Evolutionary conservation across 2,888 invertebrate genomes (phyloP), one percentile per base, ranked within the genome.

Genomic region (Lingula anatina): DNA sequence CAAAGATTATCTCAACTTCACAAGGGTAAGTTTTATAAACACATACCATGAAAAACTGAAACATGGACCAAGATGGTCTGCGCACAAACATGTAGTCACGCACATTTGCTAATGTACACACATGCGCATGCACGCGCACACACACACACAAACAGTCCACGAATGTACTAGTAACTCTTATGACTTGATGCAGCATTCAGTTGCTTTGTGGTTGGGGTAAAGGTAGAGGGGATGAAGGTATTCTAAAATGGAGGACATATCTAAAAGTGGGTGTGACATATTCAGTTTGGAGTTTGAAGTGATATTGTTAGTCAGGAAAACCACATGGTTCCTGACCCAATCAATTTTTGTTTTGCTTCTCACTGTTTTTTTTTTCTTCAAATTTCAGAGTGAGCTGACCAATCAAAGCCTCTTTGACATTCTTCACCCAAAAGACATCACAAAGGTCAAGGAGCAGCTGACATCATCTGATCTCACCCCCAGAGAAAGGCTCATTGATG

Each of bases 331-430:
- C n/a, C n/a, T n/a, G n/a, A n/a, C n/a, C n/a, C n/a, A n/a, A n/a
- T n/a, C n/a, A n/a, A 21, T 35, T 35, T 44, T 44, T 44, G 31
- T 44, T 28, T 44, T 44, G 31, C 35, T 23, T 31, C 21, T 31
- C 20, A 27, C 31, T 35, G 31, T 31, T 21, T 25, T 36, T 41
- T 15, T 42, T 55, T n/a, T n/a, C n/a, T 53, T 41, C 54, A 49
- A 54, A 52, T 65, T 63, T 15, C 80, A 89, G 87, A 83, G 85
- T 48, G 94, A 95, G 72, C 80, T 95, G 45, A 70, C 72, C 42
- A 93, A 93, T 0, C 92, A 93, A 78, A 93, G 90, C 73, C 83
- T 92, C 82, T 94, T 95, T 75, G 94, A 95, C 76, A 89, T 93
- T 57, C 79, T 95, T 40, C 94, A 95, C 75, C 93, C 93, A 0